Percentiles rank a stretch among this genome's conserved stretches.
Conservation (phyloP, 30 jellyfish, hydroid and myxozoan species). For the Rhopilema esculentum region DNA sequence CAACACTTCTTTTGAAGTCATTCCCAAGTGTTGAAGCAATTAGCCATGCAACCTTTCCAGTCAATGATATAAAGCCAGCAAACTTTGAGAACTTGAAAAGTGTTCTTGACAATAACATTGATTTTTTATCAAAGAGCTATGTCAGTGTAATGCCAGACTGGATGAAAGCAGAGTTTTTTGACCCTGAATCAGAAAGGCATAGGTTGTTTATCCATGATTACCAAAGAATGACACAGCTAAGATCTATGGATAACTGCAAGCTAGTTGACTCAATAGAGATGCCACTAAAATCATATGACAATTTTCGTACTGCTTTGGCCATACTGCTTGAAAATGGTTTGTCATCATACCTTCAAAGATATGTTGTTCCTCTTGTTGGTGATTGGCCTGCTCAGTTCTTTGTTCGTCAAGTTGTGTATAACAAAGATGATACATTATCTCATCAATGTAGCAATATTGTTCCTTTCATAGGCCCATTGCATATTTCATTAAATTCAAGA, state of each 20-base stretch:
- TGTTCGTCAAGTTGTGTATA: slow-evolving; percentile 19
- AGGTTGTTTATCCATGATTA: slow-evolving; percentile 37
- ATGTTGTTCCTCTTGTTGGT: slow-evolving; percentile 38
- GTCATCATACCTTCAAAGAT: slow-evolving; percentile 7
- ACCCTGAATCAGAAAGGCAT: slow-evolving; percentile 49
- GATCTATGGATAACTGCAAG: slow-evolving; percentile 53
- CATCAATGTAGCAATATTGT: background rate
- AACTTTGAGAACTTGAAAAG: background rate
- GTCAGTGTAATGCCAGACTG: slow-evolving; percentile 45
- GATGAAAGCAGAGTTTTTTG: slow-evolving; percentile 34
- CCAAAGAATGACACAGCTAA: slow-evolving; percentile 29
- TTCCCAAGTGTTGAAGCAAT: slow-evolving; percentile 26
- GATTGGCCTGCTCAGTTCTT: slow-evolving; percentile 48
- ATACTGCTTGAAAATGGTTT: slow-evolving; percentile 30
- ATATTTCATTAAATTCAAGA: slow-evolving; percentile 23
- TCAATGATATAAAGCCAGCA: slow-evolving; percentile 6
- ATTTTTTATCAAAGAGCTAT: slow-evolving; percentile 10
- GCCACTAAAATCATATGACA: slow-evolving; percentile 34
- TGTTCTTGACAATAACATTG: background rate
- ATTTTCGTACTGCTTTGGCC: slow-evolving; percentile 26
- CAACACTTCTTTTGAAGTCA: background rate
- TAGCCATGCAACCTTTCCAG: no score
- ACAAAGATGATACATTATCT: background rate
- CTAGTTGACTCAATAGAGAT: slow-evolving; percentile 47
- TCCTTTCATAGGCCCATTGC: slow-evolving; percentile 33